Evolutionary conservation across 1,140 invertebrate genomes (phyloP).

Genomic region (Aricia agestis): DNA sequence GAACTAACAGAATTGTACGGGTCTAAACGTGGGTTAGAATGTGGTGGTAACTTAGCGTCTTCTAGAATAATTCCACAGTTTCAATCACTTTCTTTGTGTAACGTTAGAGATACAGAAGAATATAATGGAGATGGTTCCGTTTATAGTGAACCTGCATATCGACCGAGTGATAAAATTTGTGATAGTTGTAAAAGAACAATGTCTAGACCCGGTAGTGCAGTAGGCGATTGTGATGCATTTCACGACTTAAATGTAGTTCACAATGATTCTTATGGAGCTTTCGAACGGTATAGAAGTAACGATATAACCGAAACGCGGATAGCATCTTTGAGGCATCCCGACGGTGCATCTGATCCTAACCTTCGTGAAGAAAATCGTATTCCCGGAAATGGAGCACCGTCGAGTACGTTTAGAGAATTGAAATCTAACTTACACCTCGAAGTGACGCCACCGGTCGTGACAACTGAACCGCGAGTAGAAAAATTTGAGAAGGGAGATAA

Average conservation of each 20-base stretch:
- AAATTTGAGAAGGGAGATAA: constrained; percentile 65
- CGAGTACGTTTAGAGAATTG: constrained; percentile 78
- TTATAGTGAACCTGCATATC: constrained; percentile 88
- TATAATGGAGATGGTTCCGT: constrained; percentile 84
- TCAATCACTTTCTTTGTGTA: constrained; percentile 85
- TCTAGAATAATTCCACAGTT: constrained; percentile 69
- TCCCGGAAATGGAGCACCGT: constrained; percentile 82
- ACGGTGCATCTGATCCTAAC: constrained; percentile 94
- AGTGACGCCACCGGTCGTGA: constrained; percentile 71
- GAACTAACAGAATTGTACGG: constrained; percentile 59
- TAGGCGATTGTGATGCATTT: constrained; percentile 61
- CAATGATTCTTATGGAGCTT: constrained; percentile 67
- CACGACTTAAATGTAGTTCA: constrained; percentile 71
- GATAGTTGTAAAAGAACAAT: constrained; percentile 85
- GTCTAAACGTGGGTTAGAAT: constrained; percentile 51
- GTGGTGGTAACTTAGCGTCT: constrained; percentile 42
- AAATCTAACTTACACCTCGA: constrained; percentile 78
- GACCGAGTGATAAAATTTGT: constrained; percentile 85
- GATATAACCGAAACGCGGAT: constrained; percentile 79
- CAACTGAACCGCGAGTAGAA: constrained; percentile 64
- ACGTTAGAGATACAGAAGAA: constrained; percentile 81
- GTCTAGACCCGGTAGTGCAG: constrained; percentile 82
- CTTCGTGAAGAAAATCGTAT: constrained; percentile 82
- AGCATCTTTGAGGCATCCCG: constrained; percentile 88
- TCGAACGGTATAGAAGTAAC: constrained; percentile 61